Evolutionary conservation across 1,140 invertebrate genomes (phyloP).

Genomic region (Leptinotarsa texana): DNA sequence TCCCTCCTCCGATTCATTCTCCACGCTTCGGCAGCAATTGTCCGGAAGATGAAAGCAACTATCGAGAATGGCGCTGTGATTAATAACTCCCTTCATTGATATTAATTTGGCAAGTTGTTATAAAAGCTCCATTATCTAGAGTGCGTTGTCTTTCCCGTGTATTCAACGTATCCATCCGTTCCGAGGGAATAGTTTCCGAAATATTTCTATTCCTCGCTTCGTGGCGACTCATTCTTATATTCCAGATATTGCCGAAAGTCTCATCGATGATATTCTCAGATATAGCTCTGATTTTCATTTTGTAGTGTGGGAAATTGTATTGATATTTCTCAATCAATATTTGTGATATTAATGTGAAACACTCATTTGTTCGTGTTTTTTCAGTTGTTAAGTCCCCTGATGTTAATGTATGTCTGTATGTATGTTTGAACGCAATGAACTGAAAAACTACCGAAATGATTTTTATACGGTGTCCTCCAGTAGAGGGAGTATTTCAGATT

Average conservation of each 20-base stretch:
- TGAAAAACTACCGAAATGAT: too few species aligned
- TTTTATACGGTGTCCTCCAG: too few species aligned
- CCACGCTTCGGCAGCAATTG: constrained; percentile 1
- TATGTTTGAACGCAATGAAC: too few species aligned
- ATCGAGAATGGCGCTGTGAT: neutral
- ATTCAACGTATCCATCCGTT: constrained; percentile 12
- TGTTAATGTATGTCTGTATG: too few species aligned
- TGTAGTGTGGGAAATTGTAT: too few species aligned
- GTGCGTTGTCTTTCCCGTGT: constrained; percentile 7
- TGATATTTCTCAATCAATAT: too few species aligned
- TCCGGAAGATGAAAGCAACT: constrained; percentile 2
- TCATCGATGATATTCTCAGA: too few species aligned
- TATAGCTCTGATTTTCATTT: too few species aligned
- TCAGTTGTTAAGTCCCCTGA: too few species aligned
- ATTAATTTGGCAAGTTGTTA: constrained; percentile 5
- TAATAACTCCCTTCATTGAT: neutral
- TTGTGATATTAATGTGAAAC: too few species aligned
- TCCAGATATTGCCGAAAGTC: neutral
- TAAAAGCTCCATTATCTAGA: constrained; percentile 13
- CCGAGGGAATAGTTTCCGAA: neutral
- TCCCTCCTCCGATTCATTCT: neutral
- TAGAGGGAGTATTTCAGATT: too few species aligned
- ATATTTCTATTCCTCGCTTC: neutral
- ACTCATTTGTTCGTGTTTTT: too few species aligned
- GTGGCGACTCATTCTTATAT: neutral